A percentile compares a stretch with the other conserved stretches of the same genome.
phyloP scores from a whole-genome alignment of 2,113 vertebrate genomes.

The Synchiropus splendidus region DNA sequence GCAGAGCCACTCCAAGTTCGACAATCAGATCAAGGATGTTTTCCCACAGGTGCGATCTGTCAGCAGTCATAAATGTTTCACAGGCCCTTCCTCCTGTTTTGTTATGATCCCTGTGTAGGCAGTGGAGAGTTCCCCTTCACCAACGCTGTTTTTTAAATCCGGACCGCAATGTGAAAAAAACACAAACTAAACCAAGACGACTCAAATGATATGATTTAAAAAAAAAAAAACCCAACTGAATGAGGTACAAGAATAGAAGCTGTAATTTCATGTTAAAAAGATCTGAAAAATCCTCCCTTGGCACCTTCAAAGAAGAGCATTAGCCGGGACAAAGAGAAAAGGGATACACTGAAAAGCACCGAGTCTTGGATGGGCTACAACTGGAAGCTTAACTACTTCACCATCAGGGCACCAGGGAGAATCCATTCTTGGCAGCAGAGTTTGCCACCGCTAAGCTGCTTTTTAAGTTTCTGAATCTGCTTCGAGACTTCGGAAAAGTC shows the following conservation, averaged over 20 bases:
- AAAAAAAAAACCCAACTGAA: not conserved
- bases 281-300: conserved; percentile 5
- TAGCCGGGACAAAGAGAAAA: conserved; percentile 5
- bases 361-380: conserved; percentile 69
- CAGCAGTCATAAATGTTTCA: conserved; percentile 63
- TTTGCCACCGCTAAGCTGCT: conserved; percentile 83
- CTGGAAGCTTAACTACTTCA: conserved; percentile 81
- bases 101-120: conserved; percentile 39
- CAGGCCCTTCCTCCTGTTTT: conserved; percentile 33
- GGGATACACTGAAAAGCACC: conserved; percentile 18
- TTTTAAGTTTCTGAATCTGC: conserved; percentile 85
- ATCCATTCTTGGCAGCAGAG: conserved; percentile 80
- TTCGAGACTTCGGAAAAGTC: conserved; percentile 83
- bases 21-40: conserved; percentile 43
- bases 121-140: conserved; percentile 38
- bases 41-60: conserved; percentile 45
- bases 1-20: conserved; percentile 31
- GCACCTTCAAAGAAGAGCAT: conserved; percentile 14
- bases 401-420: conserved; percentile 80
- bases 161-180: too few species aligned
- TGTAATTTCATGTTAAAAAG: conserved; percentile 2
- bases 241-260: not conserved
- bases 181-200: too few species aligned
- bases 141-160: too few species aligned
- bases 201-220: too few species aligned